A percentile compares a stretch with the other conserved stretches of the same genome.
Conservation (phyloP, 2,113 vertebrate genomes). For the Corythaeola cristata region DNA sequence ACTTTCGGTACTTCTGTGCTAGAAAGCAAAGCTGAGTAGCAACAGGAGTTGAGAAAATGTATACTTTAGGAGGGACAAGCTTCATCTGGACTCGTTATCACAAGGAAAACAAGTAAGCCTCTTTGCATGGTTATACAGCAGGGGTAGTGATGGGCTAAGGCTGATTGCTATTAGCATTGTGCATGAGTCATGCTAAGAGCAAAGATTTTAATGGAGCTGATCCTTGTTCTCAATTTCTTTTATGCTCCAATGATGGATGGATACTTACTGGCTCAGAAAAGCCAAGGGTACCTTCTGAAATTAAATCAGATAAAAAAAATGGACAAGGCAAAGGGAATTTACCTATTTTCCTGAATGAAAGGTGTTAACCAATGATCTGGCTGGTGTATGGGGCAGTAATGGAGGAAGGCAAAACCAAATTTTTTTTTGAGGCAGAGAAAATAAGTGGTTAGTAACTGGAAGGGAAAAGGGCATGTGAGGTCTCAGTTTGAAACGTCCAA, state of each 20-base stretch:
- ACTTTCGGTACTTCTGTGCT: not conserved
- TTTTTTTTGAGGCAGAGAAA: not conserved
- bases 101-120: not conserved
- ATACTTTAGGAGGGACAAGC: not conserved
- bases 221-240: not conserved
- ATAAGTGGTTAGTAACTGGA: not conserved
- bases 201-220: constrained; percentile 22
- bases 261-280: not conserved
- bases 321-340: not conserved
- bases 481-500: not conserved
- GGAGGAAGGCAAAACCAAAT: not conserved
- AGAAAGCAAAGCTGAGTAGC: not conserved
- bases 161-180: not conserved
- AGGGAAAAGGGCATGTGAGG: not conserved
- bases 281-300: not conserved
- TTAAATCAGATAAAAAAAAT: not conserved
- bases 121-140: not conserved
- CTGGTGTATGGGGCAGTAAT: not conserved
- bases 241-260: not conserved
- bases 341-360: not conserved
- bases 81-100: not conserved
- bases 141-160: not conserved
- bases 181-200: not conserved
- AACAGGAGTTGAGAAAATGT: not conserved
- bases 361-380: not conserved